Percentiles rank a stretch among this genome's conserved stretches.
Evolutionary conservation across 2,797 vertebrate genomes (phyloP).

Genomic region (Siniperca scherzeri): DNA sequence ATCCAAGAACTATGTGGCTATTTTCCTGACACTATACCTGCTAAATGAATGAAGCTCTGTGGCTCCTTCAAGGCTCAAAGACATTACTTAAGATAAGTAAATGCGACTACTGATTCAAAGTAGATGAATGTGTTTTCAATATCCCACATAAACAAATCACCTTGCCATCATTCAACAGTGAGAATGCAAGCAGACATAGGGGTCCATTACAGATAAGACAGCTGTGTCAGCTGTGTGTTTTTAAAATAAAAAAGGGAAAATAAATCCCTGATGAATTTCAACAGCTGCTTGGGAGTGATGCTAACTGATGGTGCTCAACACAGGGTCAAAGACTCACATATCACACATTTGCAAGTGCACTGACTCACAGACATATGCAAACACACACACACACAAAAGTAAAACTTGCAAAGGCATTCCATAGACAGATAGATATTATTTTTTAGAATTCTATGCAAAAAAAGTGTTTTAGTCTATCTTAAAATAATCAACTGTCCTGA

Average conservation of each 20-base stretch:
- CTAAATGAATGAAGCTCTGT: constrained; percentile 6
- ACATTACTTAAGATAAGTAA: constrained; percentile 14
- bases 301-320: not conserved
- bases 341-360: constrained; percentile 27
- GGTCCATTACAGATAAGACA: not conserved
- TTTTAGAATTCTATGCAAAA: not conserved
- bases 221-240: not conserved
- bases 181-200: constrained; percentile 1
- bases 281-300: not conserved
- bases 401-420: constrained; percentile 7
- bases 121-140: constrained; percentile 43
- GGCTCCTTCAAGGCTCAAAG: constrained; percentile 12
- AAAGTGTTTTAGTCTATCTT: not conserved
- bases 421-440: not conserved
- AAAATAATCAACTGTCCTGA: not conserved
- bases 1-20: not conserved
- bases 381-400: not conserved
- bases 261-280: constrained; percentile 1
- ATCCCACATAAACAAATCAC: constrained; percentile 3
- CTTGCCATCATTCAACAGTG: not conserved
- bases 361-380: constrained; percentile 1
- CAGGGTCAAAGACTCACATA: not conserved
- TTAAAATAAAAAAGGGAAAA: too few species aligned
- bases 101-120: constrained; percentile 33
- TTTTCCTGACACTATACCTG: not conserved